These are phyloP conservation scores for Drosophila tristis DNA, from an alignment of 1,140 invertebrate species.

Conservation along the genomic window DNA sequence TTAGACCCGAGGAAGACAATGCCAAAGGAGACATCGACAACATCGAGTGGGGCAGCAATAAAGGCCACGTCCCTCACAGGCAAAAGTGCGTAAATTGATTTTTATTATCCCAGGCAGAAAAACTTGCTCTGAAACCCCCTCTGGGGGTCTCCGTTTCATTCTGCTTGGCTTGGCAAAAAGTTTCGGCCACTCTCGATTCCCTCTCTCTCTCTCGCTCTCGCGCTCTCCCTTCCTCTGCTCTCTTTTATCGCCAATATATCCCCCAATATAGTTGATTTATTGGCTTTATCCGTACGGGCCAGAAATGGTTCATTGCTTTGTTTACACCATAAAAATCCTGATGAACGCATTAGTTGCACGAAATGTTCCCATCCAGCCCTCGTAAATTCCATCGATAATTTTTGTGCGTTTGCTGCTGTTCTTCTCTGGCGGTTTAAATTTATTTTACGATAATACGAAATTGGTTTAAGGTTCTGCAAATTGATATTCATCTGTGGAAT, in stretches of 20 bases:
- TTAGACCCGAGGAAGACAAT: slow-evolving; percentile 21
- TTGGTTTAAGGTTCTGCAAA: neutral
- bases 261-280: slow-evolving; percentile 74
- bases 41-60: slow-evolving; percentile 40
- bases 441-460: slow-evolving; percentile 40
- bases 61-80: slow-evolving; percentile 28
- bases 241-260: slow-evolving; percentile 50
- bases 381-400: slow-evolving; percentile 51
- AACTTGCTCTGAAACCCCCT: slow-evolving; percentile 10
- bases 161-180: slow-evolving; percentile 45
- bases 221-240: neutral
- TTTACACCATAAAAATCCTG: slow-evolving; percentile 64
- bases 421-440: slow-evolving; percentile 37
- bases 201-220: slow-evolving; percentile 12
- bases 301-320: slow-evolving; percentile 66
- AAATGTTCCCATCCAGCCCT: slow-evolving; percentile 28
- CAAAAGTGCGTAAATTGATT: slow-evolving; percentile 70
- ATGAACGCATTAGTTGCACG: slow-evolving; percentile 36
- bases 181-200: slow-evolving; percentile 38
- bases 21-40: slow-evolving; percentile 34
- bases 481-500: slow-evolving; percentile 8
- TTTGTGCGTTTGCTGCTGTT: slow-evolving; percentile 17
- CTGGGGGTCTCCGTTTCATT: slow-evolving; percentile 5
- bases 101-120: slow-evolving; percentile 64
- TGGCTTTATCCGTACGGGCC: slow-evolving; percentile 54